Base-by-base conservation (phyloP, 2,113 vertebrate genomes). In the Crotalus tigris region DNA sequence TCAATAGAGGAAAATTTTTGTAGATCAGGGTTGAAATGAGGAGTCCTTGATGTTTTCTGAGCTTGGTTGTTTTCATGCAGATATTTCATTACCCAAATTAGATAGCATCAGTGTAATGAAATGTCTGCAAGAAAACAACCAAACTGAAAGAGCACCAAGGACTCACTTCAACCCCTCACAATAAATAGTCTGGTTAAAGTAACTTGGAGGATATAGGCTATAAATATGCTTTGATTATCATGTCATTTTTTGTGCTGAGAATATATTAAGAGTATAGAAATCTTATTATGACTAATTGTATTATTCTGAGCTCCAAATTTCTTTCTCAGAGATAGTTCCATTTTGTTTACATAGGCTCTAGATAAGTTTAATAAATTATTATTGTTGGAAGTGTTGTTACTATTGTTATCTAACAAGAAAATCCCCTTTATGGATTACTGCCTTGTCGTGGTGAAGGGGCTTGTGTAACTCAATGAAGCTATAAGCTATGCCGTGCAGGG, bases 241-340 rank as follows among this genome's bases (percentile, higher is more conserved):
- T n/a, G 51, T 85, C 23, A 53, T 81, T 19, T 51, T 81, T 81
- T 81, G 51, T 61, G 88, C 57, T 44, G 57, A 89, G 57, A 23
- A 61, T 49, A 59, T 87, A 39, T n/a, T 87, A 26, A 87, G 58
- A 21, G 19, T 49, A 44, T 85, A 29, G 33, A 91, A 91, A 91
- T 91, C 24, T n/a, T 26, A 81, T 75, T 91, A 91, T 26, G 15
- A 58, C 33, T 91, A 55, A 91, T 86, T 55, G 11, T 92, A 87
- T 87, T 92, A 61, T 24, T 85, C 91, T 92, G 46, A 92, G 44
- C 55, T 92, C 53, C 33, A 91, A 54, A 91, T 91, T 85, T 91
- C 33, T 57, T 44, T 53, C 39, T 57, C n/a, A 91, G 24, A 19
- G 57, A 87, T 24, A 87, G 59, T 87, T 87, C 6, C 57, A 23